Percentiles rank a stretch among this genome's conserved stretches.
These are phyloP conservation scores for Piezodorus guildinii DNA, from an alignment of 1,140 invertebrate species.

Conservation along the genomic window DNA sequence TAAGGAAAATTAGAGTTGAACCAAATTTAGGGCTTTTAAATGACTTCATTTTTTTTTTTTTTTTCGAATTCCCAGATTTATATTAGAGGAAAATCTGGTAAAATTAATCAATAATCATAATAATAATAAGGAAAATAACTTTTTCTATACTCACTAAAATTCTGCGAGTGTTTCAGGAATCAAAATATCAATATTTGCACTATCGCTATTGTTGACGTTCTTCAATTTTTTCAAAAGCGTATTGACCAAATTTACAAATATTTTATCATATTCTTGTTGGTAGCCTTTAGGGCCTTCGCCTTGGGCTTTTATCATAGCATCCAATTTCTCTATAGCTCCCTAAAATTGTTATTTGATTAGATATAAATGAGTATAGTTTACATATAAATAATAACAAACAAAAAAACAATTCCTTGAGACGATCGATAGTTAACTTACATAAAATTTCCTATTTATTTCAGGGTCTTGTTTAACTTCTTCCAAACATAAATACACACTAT, in stretches of 20 bases:
- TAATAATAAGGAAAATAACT: conserved; percentile 16
- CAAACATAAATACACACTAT: conserved; percentile 45
- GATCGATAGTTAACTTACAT: conserved; percentile 23
- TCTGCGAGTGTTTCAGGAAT: conserved; percentile 26
- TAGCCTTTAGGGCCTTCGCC: conserved; percentile 13
- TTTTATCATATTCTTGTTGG: conserved; percentile 19
- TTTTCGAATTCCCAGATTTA: no score
- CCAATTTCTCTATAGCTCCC: conserved; percentile 38
- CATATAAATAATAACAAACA: background rate
- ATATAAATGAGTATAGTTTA: no score
- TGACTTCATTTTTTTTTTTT: no score
- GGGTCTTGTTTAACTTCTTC: conserved; percentile 48
- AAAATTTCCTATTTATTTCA: conserved; percentile 36
- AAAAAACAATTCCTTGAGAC: background rate
- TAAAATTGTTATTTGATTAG: conserved; percentile 33
- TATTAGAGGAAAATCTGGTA: no score
- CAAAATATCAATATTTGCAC: background rate
- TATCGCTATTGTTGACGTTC: background rate
- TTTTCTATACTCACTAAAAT: conserved; percentile 19
- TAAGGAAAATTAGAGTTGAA: no score
- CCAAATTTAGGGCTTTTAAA: no score
- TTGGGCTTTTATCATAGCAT: conserved; percentile 14
- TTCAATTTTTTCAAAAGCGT: conserved; percentile 17
- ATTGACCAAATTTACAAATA: conserved; percentile 16
- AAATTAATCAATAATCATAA: no score